Base-by-base conservation (phyloP, 2,797 vertebrate species). In the Myripristis jacobus region DNA sequence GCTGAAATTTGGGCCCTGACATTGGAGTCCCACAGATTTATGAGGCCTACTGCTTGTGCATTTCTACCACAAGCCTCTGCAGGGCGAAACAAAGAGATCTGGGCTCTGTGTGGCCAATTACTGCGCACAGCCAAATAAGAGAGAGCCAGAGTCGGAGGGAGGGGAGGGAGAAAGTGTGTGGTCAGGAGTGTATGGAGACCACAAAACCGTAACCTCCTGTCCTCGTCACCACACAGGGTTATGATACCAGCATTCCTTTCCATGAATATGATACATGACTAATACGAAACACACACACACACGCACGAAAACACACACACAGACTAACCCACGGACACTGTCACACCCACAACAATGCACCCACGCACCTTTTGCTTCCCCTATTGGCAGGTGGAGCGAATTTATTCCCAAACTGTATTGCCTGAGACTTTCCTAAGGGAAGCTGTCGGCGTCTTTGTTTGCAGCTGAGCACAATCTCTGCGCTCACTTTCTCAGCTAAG, bases 61-160 rank as follows among this genome's bases (percentile, higher is more conserved):
- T 81, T 89, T 89, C 79, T 73, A 91, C 91, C 90, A 46, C 92
- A 92, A 92, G 89, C 88, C 91, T 90, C 87, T 81, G 89, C 90
- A 86, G n/a, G 90, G 86, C 79, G 84, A 91, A 91, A 93, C 89
- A 90, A 91, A 90, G 89, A 82, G 86, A 87, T 87, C 75, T 73
- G 81, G 82, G 77, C 82, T 84, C 89, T 77, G 88, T 89, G 91
- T 83, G 91, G 89, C 93, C 91, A 93, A 92, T 92, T 90, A 91
- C 85, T 84, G 89, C 84, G 57, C 73, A 81, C 73, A 77, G 88
- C 83, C 85, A 72, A 70, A 74, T 66, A 65, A n/a, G n/a, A 46
- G 51, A 50, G 62, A 81, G 78, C 82, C 74, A 71, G 80, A 34
- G 81, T 63, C 52, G 46, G 57, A 48, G 73, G 55, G 47, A 4